Conservation (phyloP, 2,113 vertebrate species). For the Heteronetta atricapilla region DNA sequence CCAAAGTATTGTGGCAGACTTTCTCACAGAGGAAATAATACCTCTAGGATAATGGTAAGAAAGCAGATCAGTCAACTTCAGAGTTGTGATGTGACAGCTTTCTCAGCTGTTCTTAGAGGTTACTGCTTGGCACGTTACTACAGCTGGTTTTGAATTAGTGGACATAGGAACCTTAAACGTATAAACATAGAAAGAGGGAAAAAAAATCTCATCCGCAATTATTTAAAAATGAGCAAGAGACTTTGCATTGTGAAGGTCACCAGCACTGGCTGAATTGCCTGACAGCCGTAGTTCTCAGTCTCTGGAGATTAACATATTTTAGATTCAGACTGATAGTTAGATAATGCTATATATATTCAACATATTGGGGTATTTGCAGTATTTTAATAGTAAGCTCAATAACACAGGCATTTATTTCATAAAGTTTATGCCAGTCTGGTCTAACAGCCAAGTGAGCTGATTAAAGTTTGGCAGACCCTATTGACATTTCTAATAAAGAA, state of each 20-base stretch:
- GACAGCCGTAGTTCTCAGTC: background rate
- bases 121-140: background rate
- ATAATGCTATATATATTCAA: background rate
- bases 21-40: background rate
- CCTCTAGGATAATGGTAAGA: background rate
- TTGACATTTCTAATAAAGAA: constrained; percentile 62
- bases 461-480: constrained; percentile 45
- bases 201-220: background rate
- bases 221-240: background rate
- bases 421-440: background rate
- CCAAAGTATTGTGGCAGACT: background rate
- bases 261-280: background rate
- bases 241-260: background rate
- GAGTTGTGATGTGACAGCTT: background rate
- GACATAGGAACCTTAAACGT: background rate
- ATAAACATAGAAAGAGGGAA: background rate
- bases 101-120: background rate
- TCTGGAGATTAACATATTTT: background rate
- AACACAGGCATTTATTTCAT: background rate
- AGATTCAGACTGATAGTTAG: background rate
- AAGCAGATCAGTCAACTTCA: background rate
- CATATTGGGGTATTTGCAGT: background rate
- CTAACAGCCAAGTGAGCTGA: background rate
- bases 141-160: background rate
- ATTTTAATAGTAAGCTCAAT: background rate